Base-by-base conservation (phyloP, 2,797 vertebrate genomes). In the Megaceryle alcyon region DNA sequence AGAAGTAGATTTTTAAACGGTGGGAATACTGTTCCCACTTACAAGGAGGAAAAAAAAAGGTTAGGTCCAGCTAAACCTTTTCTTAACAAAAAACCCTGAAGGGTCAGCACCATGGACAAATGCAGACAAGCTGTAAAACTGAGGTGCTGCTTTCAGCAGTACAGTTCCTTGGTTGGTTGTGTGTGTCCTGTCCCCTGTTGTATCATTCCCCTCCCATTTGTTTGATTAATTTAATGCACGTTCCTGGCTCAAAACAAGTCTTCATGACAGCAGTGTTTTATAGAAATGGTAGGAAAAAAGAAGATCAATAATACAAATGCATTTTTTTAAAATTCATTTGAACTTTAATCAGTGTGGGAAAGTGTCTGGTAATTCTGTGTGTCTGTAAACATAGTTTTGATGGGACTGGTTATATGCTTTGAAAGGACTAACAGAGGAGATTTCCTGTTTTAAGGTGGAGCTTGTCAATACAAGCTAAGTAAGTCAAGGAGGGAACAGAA, bases 161-260 rank as follows among this genome's bases (percentile, higher is more conserved):
- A 35, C 18, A 56, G 53, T 31, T n/a, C 14, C 14, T 37, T 25
- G 41, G 23, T 43, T 46, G 49, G 26, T 51, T 51, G 49, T 51
- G 49, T 51, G 49, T 28, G 14, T 51, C 49, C 26, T 5, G 6
- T 26, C 28, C 28, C 51, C 6, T 28, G 26, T 51, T 4, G 9
- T 51, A 9, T 16, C 21, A 23, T 22, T 26, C 12, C 29, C 18
- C 54, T 3, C 4, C 22, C 4, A 8, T 60, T 77, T 73, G 9
- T 59, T 73, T 57, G 15, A 46, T 37, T 69, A 35, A 43, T 59
- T 71, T 82, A 65, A 41, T 35, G 82, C 90, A 93, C 82, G 61
- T 98, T 96, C 54, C 80, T 95, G 82, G 66, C 90, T 96, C 46
- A 86, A 75, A 96, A 91, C n/a, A 94, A 54, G 86, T 82, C 51